These are phyloP conservation scores for Nothoprocta perdicaria DNA, from an alignment of 2,113 vertebrate genomes.

Conservation along the genomic window DNA sequence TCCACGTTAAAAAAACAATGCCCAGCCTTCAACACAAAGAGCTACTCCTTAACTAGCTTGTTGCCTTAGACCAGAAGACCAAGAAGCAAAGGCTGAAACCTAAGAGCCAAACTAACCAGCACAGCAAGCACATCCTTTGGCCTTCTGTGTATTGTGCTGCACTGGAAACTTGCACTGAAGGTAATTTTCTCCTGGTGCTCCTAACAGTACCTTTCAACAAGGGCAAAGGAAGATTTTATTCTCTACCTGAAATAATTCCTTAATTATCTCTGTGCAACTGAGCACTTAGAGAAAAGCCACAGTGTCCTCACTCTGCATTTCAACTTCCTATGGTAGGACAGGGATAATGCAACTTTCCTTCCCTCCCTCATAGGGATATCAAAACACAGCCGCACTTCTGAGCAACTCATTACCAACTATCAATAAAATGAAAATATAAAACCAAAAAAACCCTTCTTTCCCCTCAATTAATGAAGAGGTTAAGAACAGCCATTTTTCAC, in stretches of 20 bases:
- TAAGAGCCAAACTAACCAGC: background rate
- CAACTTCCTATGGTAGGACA: conserved; percentile 2
- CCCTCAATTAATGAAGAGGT: background rate
- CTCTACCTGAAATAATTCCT: conserved; percentile 37
- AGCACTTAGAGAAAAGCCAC: background rate
- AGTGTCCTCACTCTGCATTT: background rate
- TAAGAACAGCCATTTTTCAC: background rate
- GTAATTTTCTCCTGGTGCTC: background rate
- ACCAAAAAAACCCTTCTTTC: background rate
- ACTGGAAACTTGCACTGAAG: background rate
- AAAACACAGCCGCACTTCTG: background rate
- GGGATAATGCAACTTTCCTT: background rate
- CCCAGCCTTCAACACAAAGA: background rate
- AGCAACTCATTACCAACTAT: conserved; percentile 2
- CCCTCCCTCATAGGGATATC: background rate
- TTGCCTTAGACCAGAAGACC: background rate
- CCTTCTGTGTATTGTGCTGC: background rate
- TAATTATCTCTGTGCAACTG: conserved; percentile 20
- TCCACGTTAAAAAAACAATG: background rate
- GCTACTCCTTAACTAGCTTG: background rate
- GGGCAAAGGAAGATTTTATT: background rate
- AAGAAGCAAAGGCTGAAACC: background rate
- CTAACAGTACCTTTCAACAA: background rate
- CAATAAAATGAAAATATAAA: background rate
- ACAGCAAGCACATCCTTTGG: background rate